Conservation (phyloP, 2,113 vertebrate species). For the Sinocyclocheilus grahami region DNA sequence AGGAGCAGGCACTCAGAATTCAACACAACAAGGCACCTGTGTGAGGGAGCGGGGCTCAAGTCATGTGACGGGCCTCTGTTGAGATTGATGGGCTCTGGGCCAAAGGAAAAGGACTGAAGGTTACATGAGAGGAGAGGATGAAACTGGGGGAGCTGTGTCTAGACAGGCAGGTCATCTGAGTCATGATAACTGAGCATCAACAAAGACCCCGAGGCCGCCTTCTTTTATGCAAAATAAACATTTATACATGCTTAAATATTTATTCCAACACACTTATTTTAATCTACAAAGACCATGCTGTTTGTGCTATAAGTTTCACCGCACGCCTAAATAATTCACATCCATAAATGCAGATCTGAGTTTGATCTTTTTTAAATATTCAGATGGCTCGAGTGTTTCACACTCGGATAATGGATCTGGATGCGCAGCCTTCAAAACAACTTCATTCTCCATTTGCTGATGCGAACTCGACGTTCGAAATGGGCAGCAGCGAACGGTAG, state of each 20-base stretch:
- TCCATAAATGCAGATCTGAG: conserved; percentile 38
- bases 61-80: conserved; percentile 12
- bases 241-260: conserved; percentile 19
- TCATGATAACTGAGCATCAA: conserved; percentile 24
- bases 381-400: conserved; percentile 34
- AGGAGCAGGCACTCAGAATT: conserved; percentile 19
- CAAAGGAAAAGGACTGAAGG: conserved; percentile 28
- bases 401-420: conserved; percentile 24
- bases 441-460: conserved; percentile 34
- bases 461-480: neutral
- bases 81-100: conserved; percentile 33
- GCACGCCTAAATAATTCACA: conserved; percentile 45
- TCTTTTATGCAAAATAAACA: conserved; percentile 9
- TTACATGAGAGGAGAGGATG: conserved; percentile 19
- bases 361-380: conserved; percentile 47
- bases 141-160: conserved; percentile 30
- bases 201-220: neutral
- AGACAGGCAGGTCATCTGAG: conserved; percentile 20
- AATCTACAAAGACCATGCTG: conserved; percentile 13
- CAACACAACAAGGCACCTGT: conserved; percentile 12
- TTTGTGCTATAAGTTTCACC: conserved; percentile 24
- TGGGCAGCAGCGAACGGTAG: conserved; percentile 8
- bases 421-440: conserved; percentile 26
- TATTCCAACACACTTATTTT: conserved; percentile 12
- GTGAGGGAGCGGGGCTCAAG: neutral